Evolutionary conservation across 2,888 invertebrate species (phyloP), one percentile per base, ranked within the genome.

Genomic region (Epirrhoe tristata): DNA sequence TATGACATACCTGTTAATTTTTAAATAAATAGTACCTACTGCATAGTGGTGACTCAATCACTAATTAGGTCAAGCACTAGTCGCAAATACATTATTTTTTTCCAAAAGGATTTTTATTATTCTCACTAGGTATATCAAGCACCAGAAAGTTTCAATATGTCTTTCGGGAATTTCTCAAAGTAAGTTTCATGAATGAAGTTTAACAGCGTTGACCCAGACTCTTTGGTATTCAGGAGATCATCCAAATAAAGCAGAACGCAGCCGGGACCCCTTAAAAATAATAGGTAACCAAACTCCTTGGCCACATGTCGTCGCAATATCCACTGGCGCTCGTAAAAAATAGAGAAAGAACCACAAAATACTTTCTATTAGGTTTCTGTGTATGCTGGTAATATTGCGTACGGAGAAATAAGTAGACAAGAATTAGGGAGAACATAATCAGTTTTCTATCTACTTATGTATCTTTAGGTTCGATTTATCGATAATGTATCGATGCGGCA

Each of bases 301-400:
- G 85, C 88, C 91, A 90, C 88, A 91, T 90, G 91, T 82, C 86
- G 89, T 77, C 83, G 81, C 87, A 90, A 91, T 90, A 90, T 86
- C 85, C 81, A 77, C 82, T 82, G 85, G 81, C 68, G 83, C 84
- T 90, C 89, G 88, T 91, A 90, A 91, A 90, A 91, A 90, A 89
- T 88, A 86, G 85, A 87, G 86, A 88, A 85, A 88, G 84, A 85
- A 85, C 84, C 82, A 87, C 87, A 87, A 91, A 90, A 89, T 88
- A 86, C 84, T 87, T 85, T 82, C 87, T 87, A 89, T 90, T 89
- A 89, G 87, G 85, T 83, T 83, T 81, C 82, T 77, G 80, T 80
- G 81, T 84, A 77, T 81, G 83, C 66, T 75, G 81, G 82, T 81
- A 81, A 86, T 87, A 90, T 90, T 88, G 88, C 87, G 86, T 88